These are phyloP conservation scores for Trichopoda pennipes DNA, from an alignment of 2,888 invertebrate genomes.

Conservation along the genomic window DNA sequence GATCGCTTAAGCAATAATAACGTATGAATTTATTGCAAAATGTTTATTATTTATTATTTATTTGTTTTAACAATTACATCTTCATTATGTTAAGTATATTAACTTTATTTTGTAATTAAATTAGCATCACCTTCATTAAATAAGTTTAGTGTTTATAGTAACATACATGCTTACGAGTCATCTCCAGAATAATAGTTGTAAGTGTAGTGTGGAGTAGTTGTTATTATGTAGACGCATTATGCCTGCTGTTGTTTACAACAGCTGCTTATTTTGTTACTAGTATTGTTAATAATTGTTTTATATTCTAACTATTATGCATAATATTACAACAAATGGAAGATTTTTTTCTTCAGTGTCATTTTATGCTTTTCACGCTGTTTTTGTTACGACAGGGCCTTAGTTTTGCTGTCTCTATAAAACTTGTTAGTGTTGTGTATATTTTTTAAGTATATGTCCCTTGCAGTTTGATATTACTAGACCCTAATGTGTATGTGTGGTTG, in stretches of 20 bases:
- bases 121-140: conserved; percentile 29
- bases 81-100: conserved; percentile 67
- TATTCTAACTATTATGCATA: conserved; percentile 19
- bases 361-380: conserved; percentile 14
- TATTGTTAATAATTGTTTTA: conserved; percentile 14
- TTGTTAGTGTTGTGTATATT: conserved; percentile 33
- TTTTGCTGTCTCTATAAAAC: not conserved
- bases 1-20: too few relatives aligned
- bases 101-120: conserved; percentile 68
- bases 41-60: not conserved
- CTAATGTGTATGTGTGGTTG: not conserved
- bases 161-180: not conserved
- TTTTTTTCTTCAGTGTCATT: not conserved
- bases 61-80: conserved; percentile 8
- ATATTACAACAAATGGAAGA: not conserved
- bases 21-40: not conserved
- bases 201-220: not conserved
- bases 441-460: conserved; percentile 5
- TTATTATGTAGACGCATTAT: not conserved
- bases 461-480: conserved; percentile 29
- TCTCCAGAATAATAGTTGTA: conserved; percentile 17
- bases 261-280: conserved; percentile 8
- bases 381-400: not conserved
- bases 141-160: not conserved
- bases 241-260: conserved; percentile 17